phyloP scores from a whole-genome alignment of 2,113 vertebrate genomes.

The Poeciliopsis retropinna region DNA sequence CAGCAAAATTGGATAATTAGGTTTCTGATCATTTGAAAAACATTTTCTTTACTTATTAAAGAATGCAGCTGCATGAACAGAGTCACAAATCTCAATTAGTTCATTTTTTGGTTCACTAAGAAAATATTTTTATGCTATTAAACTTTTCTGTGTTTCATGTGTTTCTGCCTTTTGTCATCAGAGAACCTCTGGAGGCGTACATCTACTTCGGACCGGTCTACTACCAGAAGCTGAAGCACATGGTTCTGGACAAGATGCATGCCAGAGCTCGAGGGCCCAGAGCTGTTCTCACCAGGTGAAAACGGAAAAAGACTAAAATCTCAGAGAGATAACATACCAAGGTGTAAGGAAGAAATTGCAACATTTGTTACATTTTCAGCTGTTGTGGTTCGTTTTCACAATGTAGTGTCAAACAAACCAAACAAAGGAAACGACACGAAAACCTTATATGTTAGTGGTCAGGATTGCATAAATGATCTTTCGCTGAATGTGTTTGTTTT shows the following conservation, averaged over 20 bases:
- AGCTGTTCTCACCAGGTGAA: constrained; percentile 95
- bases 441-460: too few species aligned
- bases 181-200: constrained; percentile 95
- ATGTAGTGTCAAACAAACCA: too few species aligned
- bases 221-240: constrained; percentile 99
- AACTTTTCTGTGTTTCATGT: neutral
- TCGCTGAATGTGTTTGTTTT: too few species aligned
- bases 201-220: constrained; percentile 98
- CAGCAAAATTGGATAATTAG: neutral
- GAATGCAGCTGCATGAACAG: neutral
- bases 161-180: constrained; percentile 55
- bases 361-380: too few species aligned
- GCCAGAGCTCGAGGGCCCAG: constrained; percentile 94
- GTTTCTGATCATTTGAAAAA: neutral
- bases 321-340: too few species aligned
- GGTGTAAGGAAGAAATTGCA: too few species aligned
- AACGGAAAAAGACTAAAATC: neutral
- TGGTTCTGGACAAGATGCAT: constrained; percentile 99
- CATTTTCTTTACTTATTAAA: too few species aligned
- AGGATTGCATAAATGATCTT: too few species aligned
- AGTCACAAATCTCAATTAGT: neutral
- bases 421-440: too few species aligned
- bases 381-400: too few species aligned
- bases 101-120: neutral
- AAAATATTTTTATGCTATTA: neutral